Evolutionary conservation across 2,888 invertebrate species (phyloP).

Genomic region (Drosophila pegasa): DNA sequence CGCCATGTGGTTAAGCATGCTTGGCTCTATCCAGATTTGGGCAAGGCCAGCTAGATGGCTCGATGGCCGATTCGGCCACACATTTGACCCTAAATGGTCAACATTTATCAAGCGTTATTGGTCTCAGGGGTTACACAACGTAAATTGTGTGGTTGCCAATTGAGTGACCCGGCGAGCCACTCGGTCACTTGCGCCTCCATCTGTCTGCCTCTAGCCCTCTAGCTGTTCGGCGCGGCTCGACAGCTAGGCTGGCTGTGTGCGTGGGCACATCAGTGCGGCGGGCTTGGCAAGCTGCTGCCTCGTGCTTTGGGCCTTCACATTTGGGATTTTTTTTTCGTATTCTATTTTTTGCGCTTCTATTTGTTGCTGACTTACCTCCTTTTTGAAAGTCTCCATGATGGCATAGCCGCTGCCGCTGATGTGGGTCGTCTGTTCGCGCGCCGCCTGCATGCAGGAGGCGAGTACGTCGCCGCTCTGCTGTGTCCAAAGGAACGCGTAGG

Average conservation of each 20-base stretch:
- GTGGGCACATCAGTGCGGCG: slow-evolving; percentile 30
- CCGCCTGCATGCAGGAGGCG: slow-evolving; percentile 64
- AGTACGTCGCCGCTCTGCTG: slow-evolving; percentile 73
- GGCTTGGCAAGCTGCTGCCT: slow-evolving; percentile 19
- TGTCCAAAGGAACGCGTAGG: slow-evolving; percentile 80
- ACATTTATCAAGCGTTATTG: slow-evolving; percentile 83
- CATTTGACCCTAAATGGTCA: slow-evolving; percentile 81
- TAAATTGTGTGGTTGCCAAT: slow-evolving; percentile 82
- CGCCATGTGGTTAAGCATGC: slow-evolving; percentile 58
- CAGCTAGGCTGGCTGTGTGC: slow-evolving; percentile 30
- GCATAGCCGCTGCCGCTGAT: slow-evolving; percentile 72
- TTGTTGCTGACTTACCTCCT: slow-evolving; percentile 72
- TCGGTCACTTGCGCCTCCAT: slow-evolving; percentile 40
- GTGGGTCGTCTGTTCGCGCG: slow-evolving; percentile 59
- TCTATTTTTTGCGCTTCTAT: slow-evolving; percentile 18
- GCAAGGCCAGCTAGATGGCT: slow-evolving; percentile 33
- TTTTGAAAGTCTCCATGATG: slow-evolving; percentile 83
- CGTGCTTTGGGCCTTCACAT: slow-evolving; percentile 16
- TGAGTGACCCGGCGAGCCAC: slow-evolving; percentile 68
- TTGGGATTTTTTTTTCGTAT: slow-evolving; percentile 21
- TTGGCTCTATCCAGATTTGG: slow-evolving; percentile 34
- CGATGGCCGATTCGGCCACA: slow-evolving; percentile 57
- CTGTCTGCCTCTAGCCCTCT: slow-evolving; percentile 23
- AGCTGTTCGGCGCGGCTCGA: slow-evolving; percentile 27
- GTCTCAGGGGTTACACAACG: slow-evolving; percentile 80